Base-by-base conservation (phyloP, 2,888 invertebrate species). In the Agonopterix arenella region DNA sequence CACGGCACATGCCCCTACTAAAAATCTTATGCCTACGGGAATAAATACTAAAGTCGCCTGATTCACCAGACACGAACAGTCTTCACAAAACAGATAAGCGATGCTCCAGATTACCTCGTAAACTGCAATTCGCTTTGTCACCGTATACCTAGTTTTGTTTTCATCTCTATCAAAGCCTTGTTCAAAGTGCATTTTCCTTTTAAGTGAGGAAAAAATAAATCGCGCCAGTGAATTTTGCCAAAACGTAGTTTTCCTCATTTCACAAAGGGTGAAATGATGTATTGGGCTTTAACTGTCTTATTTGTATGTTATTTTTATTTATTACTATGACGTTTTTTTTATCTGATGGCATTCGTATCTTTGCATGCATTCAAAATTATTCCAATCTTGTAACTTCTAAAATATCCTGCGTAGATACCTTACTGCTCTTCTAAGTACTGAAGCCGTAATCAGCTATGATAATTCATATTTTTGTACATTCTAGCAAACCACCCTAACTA, bases 21-120 rank as follows among this genome's bases (percentile, higher is more conserved):
- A 5, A 28, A 28, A 5, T 28, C 28, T 28, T 28, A 7, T 28
- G 28, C 28, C 28, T 28, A 28, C 28, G 28, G 0, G 28, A 28
- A 28, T 28, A 28, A 28, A 28, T 28, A 28, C 28, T 28, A 28
- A 5, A 28, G 28, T 28, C 7, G 1, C 28, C 4, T 28, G 28
- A 28, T 28, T 28, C 28, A 28, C 5, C 40, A n/a, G 40, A 40
- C 40, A 40, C 64, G 62, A 59, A 60, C 61, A 59, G 60, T 64
- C 4, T 40, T n/a, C 11, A 59, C 61, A 57, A 55, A 55, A 62
- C 61, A 72, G 76, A 73, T 70, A 71, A 58, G 68, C 65, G 64
- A 66, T 66, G 74, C 68, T 74, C 79, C 76, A 80, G 75, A 83
- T 82, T 78, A 74, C 76, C 73, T 76, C 76, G 70, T 77, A 76